Percentiles rank a stretch among this genome's conserved stretches.
Evolutionary conservation across 2,797 vertebrate species (phyloP).

Genomic region (Enteromius radiatus): DNA sequence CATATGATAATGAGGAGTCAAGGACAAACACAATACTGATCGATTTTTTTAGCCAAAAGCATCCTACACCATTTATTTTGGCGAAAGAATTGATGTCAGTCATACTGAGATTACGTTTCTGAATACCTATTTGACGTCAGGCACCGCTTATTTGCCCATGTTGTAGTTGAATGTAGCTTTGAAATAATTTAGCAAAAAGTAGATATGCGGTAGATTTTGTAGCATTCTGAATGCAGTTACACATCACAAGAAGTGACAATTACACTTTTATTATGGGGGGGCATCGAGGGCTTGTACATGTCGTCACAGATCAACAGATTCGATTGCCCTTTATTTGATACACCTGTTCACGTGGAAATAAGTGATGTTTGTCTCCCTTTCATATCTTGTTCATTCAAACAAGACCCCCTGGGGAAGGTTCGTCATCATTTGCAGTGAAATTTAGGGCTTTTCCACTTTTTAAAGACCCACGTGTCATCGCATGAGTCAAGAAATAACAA

Average conservation of each 20-base stretch:
- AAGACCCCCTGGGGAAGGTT: slow-evolving; percentile 40
- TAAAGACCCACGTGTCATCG: slow-evolving; percentile 69
- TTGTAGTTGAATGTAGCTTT: slow-evolving; percentile 85
- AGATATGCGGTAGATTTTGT: slow-evolving; percentile 79
- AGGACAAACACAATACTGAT: slow-evolving; percentile 50
- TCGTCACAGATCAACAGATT: slow-evolving; percentile 77
- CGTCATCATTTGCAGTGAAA: slow-evolving; percentile 45
- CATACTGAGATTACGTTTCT: slow-evolving; percentile 58
- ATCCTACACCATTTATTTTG: slow-evolving; percentile 17
- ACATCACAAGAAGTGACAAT: slow-evolving; percentile 64
- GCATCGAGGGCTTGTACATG: slow-evolving; percentile 80
- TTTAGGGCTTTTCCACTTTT: slow-evolving; percentile 60
- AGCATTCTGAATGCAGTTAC: slow-evolving; percentile 76
- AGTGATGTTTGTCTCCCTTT: slow-evolving; percentile 56
- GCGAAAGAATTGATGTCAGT: slow-evolving; percentile 24
- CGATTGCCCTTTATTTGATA: slow-evolving; percentile 50
- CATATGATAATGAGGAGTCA: slow-evolving; percentile 49
- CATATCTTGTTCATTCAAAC: slow-evolving; percentile 51
- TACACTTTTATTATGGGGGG: slow-evolving; percentile 69
- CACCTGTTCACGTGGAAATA: not conserved
- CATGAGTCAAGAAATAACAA: slow-evolving; percentile 76
- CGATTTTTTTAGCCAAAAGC: slow-evolving; percentile 47
- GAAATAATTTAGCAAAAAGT: slow-evolving; percentile 82
- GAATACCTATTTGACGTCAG: slow-evolving; percentile 79
- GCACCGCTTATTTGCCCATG: slow-evolving; percentile 81